phyloP scores from a whole-genome alignment of 2,888 invertebrate species.

The Aromia moschata region DNA sequence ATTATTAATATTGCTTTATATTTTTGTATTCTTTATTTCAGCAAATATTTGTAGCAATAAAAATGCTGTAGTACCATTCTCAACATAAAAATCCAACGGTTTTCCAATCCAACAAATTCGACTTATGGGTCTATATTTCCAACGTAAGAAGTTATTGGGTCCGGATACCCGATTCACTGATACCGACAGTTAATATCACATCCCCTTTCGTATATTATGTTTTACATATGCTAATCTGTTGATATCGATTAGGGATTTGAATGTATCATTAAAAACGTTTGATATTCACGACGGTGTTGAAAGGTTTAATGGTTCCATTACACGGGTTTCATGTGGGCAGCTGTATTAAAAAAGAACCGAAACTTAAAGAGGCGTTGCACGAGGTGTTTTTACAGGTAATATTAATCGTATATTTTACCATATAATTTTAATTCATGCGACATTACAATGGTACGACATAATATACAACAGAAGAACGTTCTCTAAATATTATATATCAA shows the following conservation, averaged over 20 bases:
- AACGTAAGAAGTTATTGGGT: no score
- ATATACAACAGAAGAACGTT: conserved; percentile 17
- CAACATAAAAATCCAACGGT: no score
- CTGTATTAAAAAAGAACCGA: conserved; percentile 40
- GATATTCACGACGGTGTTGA: conserved; percentile 41
- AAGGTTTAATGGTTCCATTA: conserved; percentile 37
- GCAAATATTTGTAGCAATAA: no score
- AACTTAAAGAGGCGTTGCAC: conserved; percentile 38
- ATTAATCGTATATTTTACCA: conserved; percentile 34
- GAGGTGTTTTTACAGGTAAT: conserved; percentile 34
- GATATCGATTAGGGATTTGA: conserved; percentile 40
- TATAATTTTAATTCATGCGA: conserved; percentile 33
- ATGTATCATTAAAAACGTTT: conserved; percentile 40
- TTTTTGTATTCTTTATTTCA: no score
- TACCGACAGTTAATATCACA: not conserved
- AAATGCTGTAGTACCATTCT: no score
- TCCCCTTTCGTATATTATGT: conserved; percentile 14
- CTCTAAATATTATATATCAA: conserved; percentile 4
- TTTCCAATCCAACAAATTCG: no score
- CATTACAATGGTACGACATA: conserved; percentile 27
- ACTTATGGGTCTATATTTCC: no score
- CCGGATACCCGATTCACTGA: no score
- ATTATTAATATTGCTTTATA: no score
- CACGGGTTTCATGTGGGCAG: conserved; percentile 27
- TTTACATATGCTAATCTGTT: conserved; percentile 33